Evolutionary conservation across 2,113 vertebrate genomes (phyloP).

Genomic region (Balaeniceps rex): DNA sequence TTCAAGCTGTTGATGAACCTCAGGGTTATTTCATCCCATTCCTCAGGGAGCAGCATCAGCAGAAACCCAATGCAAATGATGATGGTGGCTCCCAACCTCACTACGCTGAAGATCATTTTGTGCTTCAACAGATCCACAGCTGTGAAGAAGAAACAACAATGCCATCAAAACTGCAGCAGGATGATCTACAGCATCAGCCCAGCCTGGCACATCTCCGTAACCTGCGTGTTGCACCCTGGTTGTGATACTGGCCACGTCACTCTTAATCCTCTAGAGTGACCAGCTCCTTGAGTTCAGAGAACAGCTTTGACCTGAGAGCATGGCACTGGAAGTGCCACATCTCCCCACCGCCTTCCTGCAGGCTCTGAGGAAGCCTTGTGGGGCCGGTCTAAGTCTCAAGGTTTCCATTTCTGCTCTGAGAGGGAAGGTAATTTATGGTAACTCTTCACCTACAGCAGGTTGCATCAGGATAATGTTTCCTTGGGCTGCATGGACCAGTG

Average conservation of each 20-base stretch:
- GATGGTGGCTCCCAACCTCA: constrained; percentile 91
- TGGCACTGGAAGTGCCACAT: background rate
- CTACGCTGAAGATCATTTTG: constrained; percentile 95
- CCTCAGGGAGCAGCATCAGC: constrained; percentile 93
- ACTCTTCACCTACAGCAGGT: background rate
- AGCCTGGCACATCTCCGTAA: background rate
- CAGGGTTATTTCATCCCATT: constrained; percentile 96
- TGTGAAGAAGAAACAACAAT: background rate
- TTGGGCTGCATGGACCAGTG: background rate
- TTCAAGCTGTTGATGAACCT: constrained; percentile 90
- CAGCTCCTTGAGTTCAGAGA: background rate
- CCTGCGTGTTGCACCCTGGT: background rate
- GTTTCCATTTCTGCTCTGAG: background rate
- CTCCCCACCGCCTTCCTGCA: background rate
- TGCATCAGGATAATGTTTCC: background rate
- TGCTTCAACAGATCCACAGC: constrained; percentile 96
- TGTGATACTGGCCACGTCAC: background rate
- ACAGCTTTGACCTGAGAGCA: background rate
- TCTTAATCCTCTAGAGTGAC: background rate
- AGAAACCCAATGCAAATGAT: constrained; percentile 96
- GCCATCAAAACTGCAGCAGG: background rate
- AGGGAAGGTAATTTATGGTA: background rate
- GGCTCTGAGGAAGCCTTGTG: background rate
- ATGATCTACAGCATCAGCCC: background rate
- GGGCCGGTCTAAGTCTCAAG: background rate